A percentile compares a stretch with the other conserved stretches of the same genome.
Evolutionary conservation across 2,113 vertebrate genomes (phyloP).

Genomic region (Hystrix cristata): DNA sequence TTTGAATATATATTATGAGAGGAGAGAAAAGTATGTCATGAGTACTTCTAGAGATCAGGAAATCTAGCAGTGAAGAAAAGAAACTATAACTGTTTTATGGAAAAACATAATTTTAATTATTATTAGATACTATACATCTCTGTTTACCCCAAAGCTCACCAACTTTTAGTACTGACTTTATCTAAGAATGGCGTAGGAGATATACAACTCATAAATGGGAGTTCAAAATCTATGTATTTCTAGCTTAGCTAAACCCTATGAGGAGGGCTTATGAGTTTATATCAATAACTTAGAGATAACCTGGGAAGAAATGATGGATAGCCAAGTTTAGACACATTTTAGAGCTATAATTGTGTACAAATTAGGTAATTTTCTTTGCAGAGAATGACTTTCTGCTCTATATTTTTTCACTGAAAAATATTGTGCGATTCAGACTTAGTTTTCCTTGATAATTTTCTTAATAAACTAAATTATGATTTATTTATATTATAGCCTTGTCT

Average conservation of each 20-base stretch:
- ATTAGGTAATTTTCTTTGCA: conserved; percentile 7
- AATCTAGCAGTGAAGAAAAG: neutral
- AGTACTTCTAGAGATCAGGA: neutral
- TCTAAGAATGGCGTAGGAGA: neutral
- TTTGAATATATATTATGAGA: neutral
- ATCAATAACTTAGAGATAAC: neutral
- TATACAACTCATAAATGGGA: conserved; percentile 2
- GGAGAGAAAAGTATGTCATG: neutral
- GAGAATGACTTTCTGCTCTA: neutral
- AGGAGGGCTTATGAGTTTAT: neutral
- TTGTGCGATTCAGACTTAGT: neutral
- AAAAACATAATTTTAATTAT: neutral
- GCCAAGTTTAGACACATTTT: neutral
- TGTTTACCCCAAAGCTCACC: neutral
- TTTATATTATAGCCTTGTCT: neutral
- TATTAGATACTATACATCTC: neutral
- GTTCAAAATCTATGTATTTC: conserved; percentile 9
- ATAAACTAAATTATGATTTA: neutral
- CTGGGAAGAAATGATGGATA: conserved; percentile 32
- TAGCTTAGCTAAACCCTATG: neutral
- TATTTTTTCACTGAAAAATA: conserved; percentile 28
- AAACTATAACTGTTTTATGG: neutral
- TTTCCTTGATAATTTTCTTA: conserved; percentile 51
- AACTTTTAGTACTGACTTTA: neutral
- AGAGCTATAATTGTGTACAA: neutral